Evolutionary conservation across 2,888 invertebrate species (phyloP).

Genomic region (Orthosia cruda): DNA sequence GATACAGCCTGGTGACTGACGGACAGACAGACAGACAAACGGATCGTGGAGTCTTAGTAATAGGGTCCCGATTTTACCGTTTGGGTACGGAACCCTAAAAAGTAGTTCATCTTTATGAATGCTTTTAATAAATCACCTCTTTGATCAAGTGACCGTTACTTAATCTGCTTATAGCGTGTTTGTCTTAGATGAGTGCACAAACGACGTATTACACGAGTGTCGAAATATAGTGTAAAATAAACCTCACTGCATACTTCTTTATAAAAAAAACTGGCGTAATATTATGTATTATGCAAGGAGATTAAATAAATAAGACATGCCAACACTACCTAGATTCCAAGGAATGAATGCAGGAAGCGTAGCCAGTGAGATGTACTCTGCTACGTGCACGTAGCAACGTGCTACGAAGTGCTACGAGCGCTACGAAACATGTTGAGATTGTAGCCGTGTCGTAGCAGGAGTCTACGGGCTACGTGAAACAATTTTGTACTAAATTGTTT

Average conservation of each 20-base stretch:
- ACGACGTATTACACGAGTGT: not conserved
- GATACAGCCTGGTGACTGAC: too few relatives aligned
- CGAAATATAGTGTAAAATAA: not conserved
- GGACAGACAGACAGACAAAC: too few relatives aligned
- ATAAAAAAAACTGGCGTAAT: not conserved
- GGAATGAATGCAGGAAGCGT: constrained; percentile 16
- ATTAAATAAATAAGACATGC: not conserved
- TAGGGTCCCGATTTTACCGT: too few relatives aligned
- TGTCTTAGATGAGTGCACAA: too few relatives aligned
- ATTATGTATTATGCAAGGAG: not conserved
- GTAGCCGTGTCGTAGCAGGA: constrained; percentile 48
- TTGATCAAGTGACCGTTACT: not conserved
- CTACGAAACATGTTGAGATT: constrained; percentile 37
- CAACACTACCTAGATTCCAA: constrained; percentile 6
- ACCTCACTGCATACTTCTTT: not conserved
- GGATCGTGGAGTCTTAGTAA: too few relatives aligned
- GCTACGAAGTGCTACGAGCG: constrained; percentile 37
- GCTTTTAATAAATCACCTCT: too few relatives aligned
- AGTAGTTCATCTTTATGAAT: too few relatives aligned
- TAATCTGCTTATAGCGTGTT: too few relatives aligned
- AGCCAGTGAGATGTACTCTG: constrained; percentile 4
- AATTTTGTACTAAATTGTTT: constrained; percentile 6
- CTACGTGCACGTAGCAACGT: constrained; percentile 45
- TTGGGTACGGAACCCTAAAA: too few relatives aligned
- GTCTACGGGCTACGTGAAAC: constrained; percentile 32